These are phyloP conservation scores for Scleropages formosus DNA, from an alignment of 2,797 vertebrate species.

Conservation along the genomic window DNA sequence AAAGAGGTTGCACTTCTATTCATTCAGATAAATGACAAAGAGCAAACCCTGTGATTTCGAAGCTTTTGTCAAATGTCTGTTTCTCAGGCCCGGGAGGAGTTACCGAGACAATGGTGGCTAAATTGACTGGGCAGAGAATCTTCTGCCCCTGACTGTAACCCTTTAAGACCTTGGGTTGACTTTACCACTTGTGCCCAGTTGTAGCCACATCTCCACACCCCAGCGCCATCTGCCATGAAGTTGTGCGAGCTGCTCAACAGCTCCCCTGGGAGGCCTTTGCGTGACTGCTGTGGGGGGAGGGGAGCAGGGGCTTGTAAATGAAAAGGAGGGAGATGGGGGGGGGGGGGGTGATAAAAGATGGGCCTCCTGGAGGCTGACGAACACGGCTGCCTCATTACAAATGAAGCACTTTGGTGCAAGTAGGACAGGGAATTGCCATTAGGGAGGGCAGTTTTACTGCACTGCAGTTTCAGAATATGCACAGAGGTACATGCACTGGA, in stretches of 20 bases:
- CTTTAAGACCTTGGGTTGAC: slow-evolving; percentile 64
- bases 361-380: slow-evolving; percentile 65
- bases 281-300: slow-evolving; percentile 75
- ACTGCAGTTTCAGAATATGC: not conserved
- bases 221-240: slow-evolving; percentile 73
- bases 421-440: slow-evolving; percentile 13
- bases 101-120: not conserved
- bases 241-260: slow-evolving; percentile 72
- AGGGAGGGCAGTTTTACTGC: not conserved
- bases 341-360: slow-evolving; percentile 68
- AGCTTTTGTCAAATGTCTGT: not conserved
- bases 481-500: too few species aligned
- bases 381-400: slow-evolving; percentile 64
- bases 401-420: slow-evolving; percentile 33
- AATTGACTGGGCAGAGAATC: not conserved
- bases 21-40: not conserved
- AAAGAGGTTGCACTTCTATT: not conserved
- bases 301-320: slow-evolving; percentile 72
- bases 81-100: not conserved
- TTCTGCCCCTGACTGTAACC: slow-evolving; percentile 34
- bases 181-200: slow-evolving; percentile 72
- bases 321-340: slow-evolving; percentile 58
- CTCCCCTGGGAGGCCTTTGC: slow-evolving; percentile 76
- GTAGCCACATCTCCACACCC: slow-evolving; percentile 75
- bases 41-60: not conserved